Evolutionary conservation across 2,797 vertebrate species (phyloP), one percentile per base, ranked within the genome.

Genomic region (Schizothorax lantsangensis): DNA sequence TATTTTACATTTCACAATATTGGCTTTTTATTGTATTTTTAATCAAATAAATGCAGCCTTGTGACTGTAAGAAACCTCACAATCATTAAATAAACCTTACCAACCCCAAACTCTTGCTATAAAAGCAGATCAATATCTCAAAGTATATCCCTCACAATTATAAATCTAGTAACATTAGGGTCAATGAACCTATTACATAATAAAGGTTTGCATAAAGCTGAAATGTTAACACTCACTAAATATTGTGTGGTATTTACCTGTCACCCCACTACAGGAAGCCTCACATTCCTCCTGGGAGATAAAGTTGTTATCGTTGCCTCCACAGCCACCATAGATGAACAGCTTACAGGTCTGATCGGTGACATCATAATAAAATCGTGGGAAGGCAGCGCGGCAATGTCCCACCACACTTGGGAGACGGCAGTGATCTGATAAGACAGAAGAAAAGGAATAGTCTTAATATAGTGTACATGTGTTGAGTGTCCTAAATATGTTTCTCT

Each of bases 281-380:
- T 89, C 33, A 74, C 96, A 97, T 12, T 91, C 87, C 0, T 86
- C 88, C 88, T 59, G 23, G 6, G 90, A 69, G 0, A 90, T 57
- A 26, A 96, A 96, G 89, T 95, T 95, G 93, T 97, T 97, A 0
- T 1, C n/a, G 62, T 97, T 97, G 66, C 86, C 91, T 0, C 36
- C 80, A 26, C 96, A 97, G 68, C 96, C 95, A 0, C 96, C 96
- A 0, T 94, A 96, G 73, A 88, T 38, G 81, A 96, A 96, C 0
- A 0, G 0, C 47, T 26, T 59, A 78, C 96, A 97, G 82, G n/a
- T 92, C 64, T 91, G 81, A 14, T 73, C 90, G 9, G 80, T 38
- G 17, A 87, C 83, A 4, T 95, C 68, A 52, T 95, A 96, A 93
- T 90, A 96, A 86, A 93, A 95, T 15, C 79, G 91, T 0, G 6